Conservation (phyloP, 2,797 vertebrate genomes). For the Melopsittacus undulatus region DNA sequence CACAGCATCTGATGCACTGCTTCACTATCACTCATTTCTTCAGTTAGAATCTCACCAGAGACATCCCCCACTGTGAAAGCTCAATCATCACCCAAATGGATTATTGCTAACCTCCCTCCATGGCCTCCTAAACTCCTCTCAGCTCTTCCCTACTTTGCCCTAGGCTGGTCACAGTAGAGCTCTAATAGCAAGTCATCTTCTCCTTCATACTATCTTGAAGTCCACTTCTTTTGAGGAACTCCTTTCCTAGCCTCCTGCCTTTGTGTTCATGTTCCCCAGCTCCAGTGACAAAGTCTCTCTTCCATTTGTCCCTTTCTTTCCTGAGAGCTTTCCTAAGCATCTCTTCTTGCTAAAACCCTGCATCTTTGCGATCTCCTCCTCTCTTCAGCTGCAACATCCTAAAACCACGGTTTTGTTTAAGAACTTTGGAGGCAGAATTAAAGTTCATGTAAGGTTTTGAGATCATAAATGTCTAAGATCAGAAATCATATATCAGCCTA, state of each 20-base stretch:
- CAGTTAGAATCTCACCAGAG: not conserved
- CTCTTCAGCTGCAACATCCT: not conserved
- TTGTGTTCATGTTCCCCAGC: not conserved
- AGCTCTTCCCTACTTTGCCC: not conserved
- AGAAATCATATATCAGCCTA: not conserved
- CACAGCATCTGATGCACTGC: not conserved
- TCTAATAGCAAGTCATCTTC: not conserved
- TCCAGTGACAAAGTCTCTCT: not conserved
- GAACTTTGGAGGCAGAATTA: not conserved
- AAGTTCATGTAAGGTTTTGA: not conserved
- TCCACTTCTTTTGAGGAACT: not conserved
- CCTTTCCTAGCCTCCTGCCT: not conserved
- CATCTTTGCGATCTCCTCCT: not conserved
- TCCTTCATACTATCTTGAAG: not conserved
- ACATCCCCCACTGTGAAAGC: not conserved
- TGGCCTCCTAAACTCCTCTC: not conserved
- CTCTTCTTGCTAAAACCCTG: not conserved
- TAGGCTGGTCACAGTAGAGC: not conserved
- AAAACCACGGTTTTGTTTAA: not conserved
- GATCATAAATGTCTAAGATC: not conserved
- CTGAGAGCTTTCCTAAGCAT: not conserved
- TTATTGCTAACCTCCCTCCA: not conserved
- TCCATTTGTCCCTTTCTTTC: not conserved
- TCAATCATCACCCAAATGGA: not conserved
- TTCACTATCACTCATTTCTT: not conserved